Percentiles rank a stretch among this genome's conserved stretches.
These are phyloP conservation scores for Tyrannus savana DNA, from an alignment of 2,113 vertebrate genomes.

Conservation along the genomic window DNA sequence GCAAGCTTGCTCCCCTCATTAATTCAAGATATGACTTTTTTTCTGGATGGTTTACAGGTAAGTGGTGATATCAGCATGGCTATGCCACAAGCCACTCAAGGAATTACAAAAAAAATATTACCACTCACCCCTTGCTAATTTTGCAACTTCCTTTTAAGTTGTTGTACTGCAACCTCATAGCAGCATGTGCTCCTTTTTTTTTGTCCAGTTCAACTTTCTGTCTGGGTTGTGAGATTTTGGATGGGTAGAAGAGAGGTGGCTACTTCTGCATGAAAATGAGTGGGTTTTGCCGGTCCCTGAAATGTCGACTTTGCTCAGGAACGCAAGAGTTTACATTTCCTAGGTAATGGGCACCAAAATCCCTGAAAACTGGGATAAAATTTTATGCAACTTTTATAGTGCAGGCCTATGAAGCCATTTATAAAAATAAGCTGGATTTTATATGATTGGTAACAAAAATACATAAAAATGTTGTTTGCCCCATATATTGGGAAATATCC, in stretches of 20 bases:
- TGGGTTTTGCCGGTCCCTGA: slow-evolving; percentile 6
- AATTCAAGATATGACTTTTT: not conserved
- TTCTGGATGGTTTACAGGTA: not conserved
- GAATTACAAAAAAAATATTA: not conserved
- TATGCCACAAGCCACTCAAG: not conserved
- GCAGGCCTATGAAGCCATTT: slow-evolving; percentile 42
- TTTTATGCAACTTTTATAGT: slow-evolving; percentile 47
- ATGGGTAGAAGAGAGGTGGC: not conserved
- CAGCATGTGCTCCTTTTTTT: not conserved
- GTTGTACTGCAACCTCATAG: not conserved
- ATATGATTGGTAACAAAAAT: slow-evolving; percentile 61
- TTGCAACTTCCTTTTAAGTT: slow-evolving; percentile 25
- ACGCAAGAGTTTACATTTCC: slow-evolving; percentile 49
- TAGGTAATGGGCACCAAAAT: slow-evolving; percentile 59
- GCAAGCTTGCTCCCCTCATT: not conserved
- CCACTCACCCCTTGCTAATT: not conserved
- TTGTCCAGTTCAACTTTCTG: not conserved
- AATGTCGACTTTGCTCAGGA: slow-evolving; percentile 19
- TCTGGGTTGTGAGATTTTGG: not conserved
- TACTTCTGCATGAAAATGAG: slow-evolving; percentile 20
- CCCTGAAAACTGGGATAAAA: slow-evolving; percentile 45
- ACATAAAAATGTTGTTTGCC: slow-evolving; percentile 53
- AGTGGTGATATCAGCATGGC: not conserved
- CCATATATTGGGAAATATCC: slow-evolving; percentile 56
- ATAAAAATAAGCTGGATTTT: slow-evolving; percentile 57